Evolutionary conservation across 2,888 invertebrate species (phyloP).

Genomic region (Papilio gigon): DNA sequence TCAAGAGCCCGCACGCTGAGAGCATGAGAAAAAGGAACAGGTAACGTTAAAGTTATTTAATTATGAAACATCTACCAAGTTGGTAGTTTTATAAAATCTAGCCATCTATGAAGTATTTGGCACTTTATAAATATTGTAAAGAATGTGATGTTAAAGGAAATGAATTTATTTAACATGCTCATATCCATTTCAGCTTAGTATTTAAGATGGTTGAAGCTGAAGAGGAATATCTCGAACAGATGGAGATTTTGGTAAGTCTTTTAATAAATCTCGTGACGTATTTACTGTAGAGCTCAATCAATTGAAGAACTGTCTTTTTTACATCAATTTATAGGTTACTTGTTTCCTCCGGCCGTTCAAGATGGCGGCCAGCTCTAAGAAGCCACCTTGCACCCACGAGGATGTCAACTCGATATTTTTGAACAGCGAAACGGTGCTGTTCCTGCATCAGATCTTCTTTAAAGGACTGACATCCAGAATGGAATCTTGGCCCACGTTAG

Average conservation of each 20-base stretch:
- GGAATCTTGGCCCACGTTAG: slow-evolving; percentile 97
- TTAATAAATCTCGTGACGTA: neutral
- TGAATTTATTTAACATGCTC: neutral
- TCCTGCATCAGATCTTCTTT: slow-evolving; percentile 96
- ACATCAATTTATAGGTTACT: slow-evolving; percentile 79
- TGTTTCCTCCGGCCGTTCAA: slow-evolving; percentile 95
- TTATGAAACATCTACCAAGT: neutral
- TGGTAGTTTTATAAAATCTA: too few relatives aligned
- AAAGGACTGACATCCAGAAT: slow-evolving; percentile 95
- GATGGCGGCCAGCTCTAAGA: slow-evolving; percentile 97
- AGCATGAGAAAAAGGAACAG: slow-evolving; percentile 96
- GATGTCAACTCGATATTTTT: slow-evolving; percentile 97
- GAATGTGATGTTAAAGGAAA: too few relatives aligned
- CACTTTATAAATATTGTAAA: too few relatives aligned
- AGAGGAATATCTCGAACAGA: slow-evolving; percentile 95
- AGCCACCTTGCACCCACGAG: slow-evolving; percentile 95
- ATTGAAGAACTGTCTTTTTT: neutral
- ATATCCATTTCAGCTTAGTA: slow-evolving; percentile 83
- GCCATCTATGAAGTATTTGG: too few relatives aligned
- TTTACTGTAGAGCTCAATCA: neutral
- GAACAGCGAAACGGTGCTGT: slow-evolving; percentile 95
- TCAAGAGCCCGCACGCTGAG: slow-evolving; percentile 96
- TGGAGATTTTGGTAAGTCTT: slow-evolving; percentile 85
- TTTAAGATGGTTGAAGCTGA: slow-evolving; percentile 97
- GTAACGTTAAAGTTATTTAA: slow-evolving; percentile 68